phyloP scores from a whole-genome alignment of 92 coral and sea anemone genomes.

The Pocillopora meandrina region DNA sequence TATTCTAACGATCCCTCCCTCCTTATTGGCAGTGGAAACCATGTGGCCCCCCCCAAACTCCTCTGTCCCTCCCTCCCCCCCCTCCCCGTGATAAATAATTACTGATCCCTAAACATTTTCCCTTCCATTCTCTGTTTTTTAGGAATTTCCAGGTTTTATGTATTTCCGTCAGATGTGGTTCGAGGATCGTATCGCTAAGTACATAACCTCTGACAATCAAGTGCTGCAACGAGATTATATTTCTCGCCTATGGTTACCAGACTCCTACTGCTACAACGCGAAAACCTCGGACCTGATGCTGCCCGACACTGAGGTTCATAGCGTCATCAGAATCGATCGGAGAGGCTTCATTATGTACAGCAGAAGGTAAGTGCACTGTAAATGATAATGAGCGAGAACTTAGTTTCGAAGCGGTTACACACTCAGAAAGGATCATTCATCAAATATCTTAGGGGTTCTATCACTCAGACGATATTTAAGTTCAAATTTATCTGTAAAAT shows the following conservation, averaged over 20 bases:
- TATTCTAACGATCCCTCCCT: no score
- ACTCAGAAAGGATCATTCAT: no score
- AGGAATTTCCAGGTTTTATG: conserved; percentile 84
- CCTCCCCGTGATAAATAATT: no score
- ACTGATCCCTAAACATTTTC: no score
- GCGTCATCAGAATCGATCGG: conserved; percentile 59
- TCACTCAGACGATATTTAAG: no score
- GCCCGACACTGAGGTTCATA: conserved; percentile 78
- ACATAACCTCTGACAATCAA: conserved; percentile 49
- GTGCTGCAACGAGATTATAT: conserved; percentile 74
- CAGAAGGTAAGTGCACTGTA: conserved; percentile 67
- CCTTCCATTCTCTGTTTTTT: background rate
- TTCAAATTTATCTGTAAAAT: no score
- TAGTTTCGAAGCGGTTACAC: no score
- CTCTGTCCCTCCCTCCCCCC: no score
- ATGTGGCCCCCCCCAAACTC: no score
- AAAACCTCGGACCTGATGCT: conserved; percentile 81
- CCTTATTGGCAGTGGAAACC: no score
- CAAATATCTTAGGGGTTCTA: no score
- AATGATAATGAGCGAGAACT: no score
- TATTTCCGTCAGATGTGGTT: conserved; percentile 81
- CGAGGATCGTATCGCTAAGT: conserved; percentile 71
- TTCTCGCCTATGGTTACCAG: conserved; percentile 79
- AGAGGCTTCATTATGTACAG: conserved; percentile 80
- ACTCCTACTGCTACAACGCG: conserved; percentile 81